Evolutionary conservation across 2,888 invertebrate species (phyloP).

Genomic region (Netelia virgata): DNA sequence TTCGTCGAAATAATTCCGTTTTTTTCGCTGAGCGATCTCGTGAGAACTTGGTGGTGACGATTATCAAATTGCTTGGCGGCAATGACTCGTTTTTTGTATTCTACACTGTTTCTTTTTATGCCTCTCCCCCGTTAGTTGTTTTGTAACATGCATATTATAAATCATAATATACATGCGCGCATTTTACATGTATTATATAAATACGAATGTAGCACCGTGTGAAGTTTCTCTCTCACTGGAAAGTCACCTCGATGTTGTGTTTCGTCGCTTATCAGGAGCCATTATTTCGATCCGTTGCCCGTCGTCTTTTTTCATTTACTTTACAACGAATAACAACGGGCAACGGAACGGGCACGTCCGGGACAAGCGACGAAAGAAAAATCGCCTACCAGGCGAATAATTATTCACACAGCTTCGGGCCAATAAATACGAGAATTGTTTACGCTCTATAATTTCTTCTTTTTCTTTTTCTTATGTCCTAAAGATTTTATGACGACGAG

Average conservation of each 20-base stretch:
- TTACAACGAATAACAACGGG: too few relatives aligned
- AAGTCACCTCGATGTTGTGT: background rate
- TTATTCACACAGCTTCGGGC: background rate
- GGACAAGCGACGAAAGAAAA: background rate
- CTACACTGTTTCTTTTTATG: constrained; percentile 27
- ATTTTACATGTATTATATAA: constrained; percentile 47
- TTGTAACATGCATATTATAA: constrained; percentile 50
- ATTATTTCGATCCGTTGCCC: constrained; percentile 14
- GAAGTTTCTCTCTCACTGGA: constrained; percentile 26
- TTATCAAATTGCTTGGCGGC: constrained; percentile 39
- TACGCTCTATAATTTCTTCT: background rate
- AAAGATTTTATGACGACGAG: background rate
- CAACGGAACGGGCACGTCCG: too few relatives aligned
- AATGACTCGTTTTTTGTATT: constrained; percentile 47
- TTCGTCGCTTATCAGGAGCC: background rate
- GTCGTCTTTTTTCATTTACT: too few relatives aligned
- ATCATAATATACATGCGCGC: constrained; percentile 31
- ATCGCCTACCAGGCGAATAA: background rate
- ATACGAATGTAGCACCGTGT: constrained; percentile 61
- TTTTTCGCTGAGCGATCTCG: constrained; percentile 11
- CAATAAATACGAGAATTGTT: background rate
- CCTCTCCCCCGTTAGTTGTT: constrained; percentile 1
- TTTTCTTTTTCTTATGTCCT: background rate
- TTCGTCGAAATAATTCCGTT: too few relatives aligned
- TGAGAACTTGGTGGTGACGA: constrained; percentile 53